Percentiles rank a stretch among this genome's conserved stretches.
Conservation (phyloP, 2,113 vertebrate genomes). For the Mastomys coucha region DNA sequence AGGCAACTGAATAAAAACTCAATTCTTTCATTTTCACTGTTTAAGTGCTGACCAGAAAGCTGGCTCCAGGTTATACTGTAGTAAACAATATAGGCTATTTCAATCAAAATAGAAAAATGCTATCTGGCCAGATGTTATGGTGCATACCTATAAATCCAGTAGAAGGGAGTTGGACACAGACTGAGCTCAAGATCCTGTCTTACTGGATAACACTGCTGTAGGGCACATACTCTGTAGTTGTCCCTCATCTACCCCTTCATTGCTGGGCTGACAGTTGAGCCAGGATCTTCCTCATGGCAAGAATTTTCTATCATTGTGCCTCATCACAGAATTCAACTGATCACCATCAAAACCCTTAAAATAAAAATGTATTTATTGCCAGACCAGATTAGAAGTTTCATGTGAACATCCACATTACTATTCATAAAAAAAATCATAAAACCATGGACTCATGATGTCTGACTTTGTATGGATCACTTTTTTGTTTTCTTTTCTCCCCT, state of each 20-base stretch:
- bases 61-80: neutral
- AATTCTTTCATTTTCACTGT: neutral
- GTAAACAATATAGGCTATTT: neutral
- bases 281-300: neutral
- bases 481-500: too few relatives aligned
- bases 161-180: too few relatives aligned
- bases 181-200: neutral
- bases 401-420: neutral
- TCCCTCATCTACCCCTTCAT: neutral
- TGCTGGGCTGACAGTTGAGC: neutral
- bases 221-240: neutral
- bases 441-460: neutral
- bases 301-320: neutral
- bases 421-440: neutral
- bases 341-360: neutral
- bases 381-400: slow-evolving; percentile 22
- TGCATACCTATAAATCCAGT: neutral
- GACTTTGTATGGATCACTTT: neutral
- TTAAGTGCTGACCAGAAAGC: neutral
- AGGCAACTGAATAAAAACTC: neutral
- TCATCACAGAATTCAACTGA: neutral
- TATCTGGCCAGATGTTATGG: neutral
- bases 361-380: neutral
- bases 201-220: neutral
- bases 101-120: neutral